Base-by-base conservation (phyloP, 2,888 invertebrate genomes). In the Cantharis nigra region DNA sequence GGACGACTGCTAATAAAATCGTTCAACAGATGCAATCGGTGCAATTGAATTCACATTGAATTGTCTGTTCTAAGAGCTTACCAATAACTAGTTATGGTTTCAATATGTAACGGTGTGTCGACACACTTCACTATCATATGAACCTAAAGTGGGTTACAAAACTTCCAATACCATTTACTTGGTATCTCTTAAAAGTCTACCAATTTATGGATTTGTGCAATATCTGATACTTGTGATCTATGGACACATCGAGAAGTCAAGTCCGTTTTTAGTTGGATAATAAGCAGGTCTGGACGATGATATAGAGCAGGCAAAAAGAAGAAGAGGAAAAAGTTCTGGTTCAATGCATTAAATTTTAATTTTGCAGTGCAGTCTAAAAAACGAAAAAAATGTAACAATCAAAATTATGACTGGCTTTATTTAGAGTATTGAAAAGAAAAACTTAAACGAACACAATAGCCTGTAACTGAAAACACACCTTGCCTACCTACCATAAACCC, bases 1-100 rank as follows among this genome's bases (percentile, higher is more conserved):
- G 79, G 79, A 78, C 78, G 74, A 74, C 79, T 20, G 63, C 79
- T 78, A 78, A 78, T 76, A 78, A 78, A 79, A 69, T 78, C 79
- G 73, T 63, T 78, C 75, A 78, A 75, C 74, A 76, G 77, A 79
- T 79, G 78, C 79, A 77, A 74, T 79, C 78, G 63, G 33, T 72
- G 76, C 76, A 79, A 78, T 78, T 78, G 74, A 74, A 64, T 76
- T 74, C 70, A 26, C 23, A 70, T 67, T 62, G 72, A 71, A 74
- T 71, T 77, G 74, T 78, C 72, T 70, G 67, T 72, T 74, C 71
- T 70, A 73, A 64, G 64, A 74, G 67, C 76, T 64, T 18, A 65
- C 74, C 69, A 72, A 74, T 70, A 71, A 33, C 69, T 74, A 10
- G 33, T 69, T 71, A 65, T 76, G 70, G 70, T 77, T 65, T 77